phyloP scores from a whole-genome alignment of 1,140 invertebrate genomes.

The Hermatobates lingyangjiaoensis region DNA sequence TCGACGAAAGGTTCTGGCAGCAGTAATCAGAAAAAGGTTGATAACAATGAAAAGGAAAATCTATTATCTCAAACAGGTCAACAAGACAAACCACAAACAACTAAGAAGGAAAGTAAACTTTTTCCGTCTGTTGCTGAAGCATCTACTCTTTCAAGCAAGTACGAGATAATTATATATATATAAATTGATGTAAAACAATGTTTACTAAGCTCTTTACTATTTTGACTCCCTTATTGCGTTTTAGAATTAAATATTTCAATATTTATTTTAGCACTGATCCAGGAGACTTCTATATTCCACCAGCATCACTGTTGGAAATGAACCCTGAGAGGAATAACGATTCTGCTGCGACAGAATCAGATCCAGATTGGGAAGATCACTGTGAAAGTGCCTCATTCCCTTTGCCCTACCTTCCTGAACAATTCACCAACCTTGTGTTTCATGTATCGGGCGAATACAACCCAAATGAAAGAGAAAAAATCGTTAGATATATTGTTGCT shows the following conservation, averaged over 20 bases:
- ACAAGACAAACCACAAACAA: too few species aligned
- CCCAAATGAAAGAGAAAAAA: slow-evolving; percentile 1
- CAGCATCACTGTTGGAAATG: background rate
- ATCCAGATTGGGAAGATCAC: background rate
- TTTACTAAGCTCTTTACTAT: too few species aligned
- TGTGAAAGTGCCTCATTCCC: background rate
- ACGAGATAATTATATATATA: background rate
- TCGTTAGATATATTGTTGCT: slow-evolving; percentile 16
- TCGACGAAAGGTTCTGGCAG: too few species aligned
- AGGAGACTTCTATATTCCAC: background rate
- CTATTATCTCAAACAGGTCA: too few species aligned
- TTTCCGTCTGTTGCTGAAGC: too few species aligned
- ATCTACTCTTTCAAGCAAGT: too few species aligned
- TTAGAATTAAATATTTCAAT: slow-evolving; percentile 1
- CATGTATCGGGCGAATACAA: slow-evolving; percentile 8
- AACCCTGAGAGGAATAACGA: background rate
- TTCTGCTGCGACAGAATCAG: background rate
- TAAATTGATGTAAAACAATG: background rate
- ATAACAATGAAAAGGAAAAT: too few species aligned
- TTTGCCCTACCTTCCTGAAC: slow-evolving; percentile 9
- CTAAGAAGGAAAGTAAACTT: too few species aligned
- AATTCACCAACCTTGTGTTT: slow-evolving; percentile 10
- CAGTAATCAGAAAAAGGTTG: too few species aligned
- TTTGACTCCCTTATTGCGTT: too few species aligned
- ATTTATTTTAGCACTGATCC: background rate